Evolutionary conservation across 1,140 invertebrate genomes (phyloP), one percentile per base, ranked within the genome.

Genomic region (Zaprionus nigranus): DNA sequence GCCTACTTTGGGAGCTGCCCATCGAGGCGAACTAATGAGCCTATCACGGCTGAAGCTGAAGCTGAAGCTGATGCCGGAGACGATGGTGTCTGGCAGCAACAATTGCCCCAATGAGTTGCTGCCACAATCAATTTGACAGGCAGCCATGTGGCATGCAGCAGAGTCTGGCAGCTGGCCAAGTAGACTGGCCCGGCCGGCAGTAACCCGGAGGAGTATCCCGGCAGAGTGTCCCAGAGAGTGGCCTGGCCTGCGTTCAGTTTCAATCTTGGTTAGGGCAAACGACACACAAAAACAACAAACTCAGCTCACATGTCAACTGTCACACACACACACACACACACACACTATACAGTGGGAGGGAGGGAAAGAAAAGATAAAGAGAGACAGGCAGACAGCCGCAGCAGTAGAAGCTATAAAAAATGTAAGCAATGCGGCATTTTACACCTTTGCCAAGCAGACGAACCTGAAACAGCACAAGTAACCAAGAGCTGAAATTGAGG

Each of bases 381-480:
- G 57, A 36, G 36, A 34, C 11, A 20, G 57, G 2, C 11, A 51
- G 20, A 38, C 15, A 51, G 60, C 20, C 36, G 20, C 34, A 66
- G 74, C 70, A 79, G 79, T 60, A 57, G 71, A 57, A 65, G 78
- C 75, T 57, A 86, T 82, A 86, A 86, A 86, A 78, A 85, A 86
- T 85, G 86, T 81, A 86, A 85, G 82, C 82, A 86, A 85, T 86
- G 79, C 79, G 82, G 82, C 82, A 85, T 86, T 85, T 84, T 85
- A 82, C 82, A 85, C 82, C 82, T 85, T 85, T 63, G 66, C 61
- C 75, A 75, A 28, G 51, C 65, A 53, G 57, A 57, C 46, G 56
- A 30, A 17, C 7, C 58, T 26, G 54, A 9, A 17, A 17, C 46
- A 49, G 46, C 22, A 22, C 17, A 20, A 49, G 46, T n/a, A 49